These are phyloP conservation scores for Desmophyllum pertusum DNA, from an alignment of 92 coral and sea anemone species.

Conservation along the genomic window DNA sequence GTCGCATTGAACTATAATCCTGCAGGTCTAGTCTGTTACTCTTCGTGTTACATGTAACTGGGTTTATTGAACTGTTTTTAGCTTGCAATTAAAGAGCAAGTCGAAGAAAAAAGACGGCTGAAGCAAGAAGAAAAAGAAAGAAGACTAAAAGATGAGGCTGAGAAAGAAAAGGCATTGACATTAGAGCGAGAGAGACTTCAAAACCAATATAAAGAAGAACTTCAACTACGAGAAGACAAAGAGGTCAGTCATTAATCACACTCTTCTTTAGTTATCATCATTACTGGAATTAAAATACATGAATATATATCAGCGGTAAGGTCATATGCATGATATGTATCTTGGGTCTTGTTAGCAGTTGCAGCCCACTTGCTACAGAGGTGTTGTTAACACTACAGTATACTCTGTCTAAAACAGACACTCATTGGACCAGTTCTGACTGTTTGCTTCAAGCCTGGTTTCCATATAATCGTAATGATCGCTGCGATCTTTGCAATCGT, in stretches of 20 bases:
- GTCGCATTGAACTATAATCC: background rate
- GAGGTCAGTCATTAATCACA: constrained; percentile 62
- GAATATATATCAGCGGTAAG: too few species aligned
- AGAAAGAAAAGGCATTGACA: constrained; percentile 77
- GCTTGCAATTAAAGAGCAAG: constrained; percentile 97
- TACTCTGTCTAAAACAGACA: too few species aligned
- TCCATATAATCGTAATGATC: too few species aligned
- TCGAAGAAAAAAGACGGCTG: constrained; percentile 86
- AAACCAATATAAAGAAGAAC: constrained; percentile 73
- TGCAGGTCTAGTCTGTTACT: background rate
- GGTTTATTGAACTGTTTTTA: constrained; percentile 7
- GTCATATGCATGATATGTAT: too few species aligned
- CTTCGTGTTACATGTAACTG: background rate
- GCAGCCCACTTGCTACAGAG: too few species aligned
- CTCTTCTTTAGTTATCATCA: background rate
- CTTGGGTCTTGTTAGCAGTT: too few species aligned
- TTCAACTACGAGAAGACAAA: constrained; percentile 67
- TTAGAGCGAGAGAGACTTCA: constrained; percentile 74
- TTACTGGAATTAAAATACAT: background rate
- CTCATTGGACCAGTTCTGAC: too few species aligned
- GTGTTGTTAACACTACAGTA: too few species aligned
- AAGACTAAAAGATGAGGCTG: constrained; percentile 82
- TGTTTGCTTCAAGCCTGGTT: too few species aligned
- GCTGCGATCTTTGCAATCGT: too few species aligned
- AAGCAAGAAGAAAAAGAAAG: constrained; percentile 84